A percentile compares a stretch with the other conserved stretches of the same genome.
phyloP scores from a whole-genome alignment of 2,888 invertebrate genomes.

The Keiferia lycopersicella region DNA sequence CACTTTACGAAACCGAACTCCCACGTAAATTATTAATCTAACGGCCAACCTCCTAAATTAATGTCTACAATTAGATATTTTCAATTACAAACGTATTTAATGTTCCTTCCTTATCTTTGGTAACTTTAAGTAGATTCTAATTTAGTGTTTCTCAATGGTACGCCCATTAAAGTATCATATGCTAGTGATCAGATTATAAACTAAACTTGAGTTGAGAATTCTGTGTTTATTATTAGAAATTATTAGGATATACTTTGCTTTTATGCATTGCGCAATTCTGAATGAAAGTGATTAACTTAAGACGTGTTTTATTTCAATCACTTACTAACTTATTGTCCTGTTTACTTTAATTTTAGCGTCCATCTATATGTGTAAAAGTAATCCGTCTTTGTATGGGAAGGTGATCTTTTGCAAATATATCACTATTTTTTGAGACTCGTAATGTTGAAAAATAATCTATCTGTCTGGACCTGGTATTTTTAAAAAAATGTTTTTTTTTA shows the following conservation, averaged over 20 bases:
- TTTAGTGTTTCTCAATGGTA: constrained; percentile 27
- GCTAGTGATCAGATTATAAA: constrained; percentile 28
- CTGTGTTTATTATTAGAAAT: constrained; percentile 1
- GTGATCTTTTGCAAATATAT: too few relatives aligned
- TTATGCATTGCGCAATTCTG: neutral
- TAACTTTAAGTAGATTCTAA: constrained; percentile 17
- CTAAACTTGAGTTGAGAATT: constrained; percentile 1
- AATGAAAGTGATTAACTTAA: neutral
- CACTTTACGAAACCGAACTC: neutral
- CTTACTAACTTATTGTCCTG: too few relatives aligned
- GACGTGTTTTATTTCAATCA: too few relatives aligned
- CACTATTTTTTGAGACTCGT: too few relatives aligned
- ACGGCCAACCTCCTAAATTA: neutral
- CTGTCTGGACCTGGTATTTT: too few relatives aligned
- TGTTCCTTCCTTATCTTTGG: neutral
- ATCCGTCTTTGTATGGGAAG: too few relatives aligned
- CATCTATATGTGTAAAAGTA: too few relatives aligned
- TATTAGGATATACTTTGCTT: neutral
- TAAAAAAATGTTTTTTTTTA: too few relatives aligned
- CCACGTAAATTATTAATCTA: neutral
- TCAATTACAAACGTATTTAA: neutral
- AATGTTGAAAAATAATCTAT: too few relatives aligned
- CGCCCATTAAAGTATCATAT: constrained; percentile 27
- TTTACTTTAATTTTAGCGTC: too few relatives aligned
- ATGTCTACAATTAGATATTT: neutral